Percentiles rank a stretch among this genome's conserved stretches.
Conservation (phyloP, 1,140 invertebrate species). For the Elysia chlorotica region DNA sequence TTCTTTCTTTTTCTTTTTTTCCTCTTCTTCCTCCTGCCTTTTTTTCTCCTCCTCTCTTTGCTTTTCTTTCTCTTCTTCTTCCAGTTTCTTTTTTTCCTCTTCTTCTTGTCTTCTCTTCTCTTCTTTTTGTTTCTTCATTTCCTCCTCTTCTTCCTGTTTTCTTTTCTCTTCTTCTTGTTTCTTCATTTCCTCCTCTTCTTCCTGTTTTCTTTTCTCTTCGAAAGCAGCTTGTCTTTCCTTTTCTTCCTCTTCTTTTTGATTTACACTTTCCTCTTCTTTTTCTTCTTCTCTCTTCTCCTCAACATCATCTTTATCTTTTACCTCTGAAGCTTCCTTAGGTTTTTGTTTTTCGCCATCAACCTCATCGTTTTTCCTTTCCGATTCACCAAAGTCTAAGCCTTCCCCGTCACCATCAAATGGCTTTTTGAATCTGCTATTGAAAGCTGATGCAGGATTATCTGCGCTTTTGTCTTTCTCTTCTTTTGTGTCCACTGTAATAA, state of each 20-base stretch:
- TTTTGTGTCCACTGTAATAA: conserved; percentile 18
- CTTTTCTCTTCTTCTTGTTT: conserved; percentile 19
- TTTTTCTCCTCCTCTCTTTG: not conserved
- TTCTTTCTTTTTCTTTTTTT: conserved; percentile 18
- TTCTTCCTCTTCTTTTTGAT: not conserved
- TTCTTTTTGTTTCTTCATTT: not conserved
- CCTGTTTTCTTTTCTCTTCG: conserved; percentile 8
- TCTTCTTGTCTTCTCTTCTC: too few relatives aligned
- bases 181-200: conserved; percentile 21
- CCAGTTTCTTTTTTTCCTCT: too few relatives aligned
- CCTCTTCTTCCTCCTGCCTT: conserved; percentile 17
- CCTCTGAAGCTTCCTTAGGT: conserved; percentile 6
- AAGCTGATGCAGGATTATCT: conserved; percentile 7
- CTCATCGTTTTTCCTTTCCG: conserved; percentile 12
- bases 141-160: not conserved
- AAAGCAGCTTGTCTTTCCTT: not conserved
- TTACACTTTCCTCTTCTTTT: not conserved
- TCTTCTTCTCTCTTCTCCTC: conserved; percentile 18
- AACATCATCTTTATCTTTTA: conserved; percentile 14
- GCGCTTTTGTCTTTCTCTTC: conserved; percentile 21
- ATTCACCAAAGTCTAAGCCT: conserved; percentile 3
- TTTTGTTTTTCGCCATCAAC: conserved; percentile 23
- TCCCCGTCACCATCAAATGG: conserved; percentile 14
- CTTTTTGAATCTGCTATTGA: conserved; percentile 22
- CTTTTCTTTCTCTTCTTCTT: conserved; percentile 13